These are phyloP conservation scores for Pterocles orientalis DNA, from an alignment of 2,113 vertebrate genomes.

Conservation along the genomic window DNA sequence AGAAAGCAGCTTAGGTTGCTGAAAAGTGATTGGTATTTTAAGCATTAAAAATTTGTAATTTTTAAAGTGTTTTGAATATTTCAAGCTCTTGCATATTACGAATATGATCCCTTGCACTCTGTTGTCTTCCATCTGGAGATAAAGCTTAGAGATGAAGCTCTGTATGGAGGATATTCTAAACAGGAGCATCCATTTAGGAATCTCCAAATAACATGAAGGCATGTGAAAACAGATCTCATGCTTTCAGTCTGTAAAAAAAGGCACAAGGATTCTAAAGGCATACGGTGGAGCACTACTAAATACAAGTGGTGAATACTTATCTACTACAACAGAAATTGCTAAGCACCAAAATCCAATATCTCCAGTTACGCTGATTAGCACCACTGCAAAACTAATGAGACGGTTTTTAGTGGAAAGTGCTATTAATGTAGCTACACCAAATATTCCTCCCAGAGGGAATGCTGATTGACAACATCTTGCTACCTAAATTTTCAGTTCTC, in stretches of 20 bases:
- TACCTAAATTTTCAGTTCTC: neutral
- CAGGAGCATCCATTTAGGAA: neutral
- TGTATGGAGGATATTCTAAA: neutral
- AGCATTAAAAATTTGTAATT: neutral
- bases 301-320: neutral
- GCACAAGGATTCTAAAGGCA: neutral
- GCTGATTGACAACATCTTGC: neutral
- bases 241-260: slow-evolving; percentile 14
- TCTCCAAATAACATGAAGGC: neutral
- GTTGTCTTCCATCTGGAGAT: neutral
- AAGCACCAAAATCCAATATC: neutral
- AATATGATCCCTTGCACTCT: neutral
- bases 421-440: neutral
- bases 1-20: neutral
- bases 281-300: neutral
- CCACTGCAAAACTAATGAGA: neutral
- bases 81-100: neutral
- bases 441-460: neutral
- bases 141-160: neutral
- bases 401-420: neutral
- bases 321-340: neutral
- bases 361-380: neutral
- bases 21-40: neutral
- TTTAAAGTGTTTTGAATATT: neutral
- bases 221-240: neutral